Evolutionary conservation across 2,888 invertebrate genomes (phyloP).

Genomic region (Macrosiphum euphorbiae): DNA sequence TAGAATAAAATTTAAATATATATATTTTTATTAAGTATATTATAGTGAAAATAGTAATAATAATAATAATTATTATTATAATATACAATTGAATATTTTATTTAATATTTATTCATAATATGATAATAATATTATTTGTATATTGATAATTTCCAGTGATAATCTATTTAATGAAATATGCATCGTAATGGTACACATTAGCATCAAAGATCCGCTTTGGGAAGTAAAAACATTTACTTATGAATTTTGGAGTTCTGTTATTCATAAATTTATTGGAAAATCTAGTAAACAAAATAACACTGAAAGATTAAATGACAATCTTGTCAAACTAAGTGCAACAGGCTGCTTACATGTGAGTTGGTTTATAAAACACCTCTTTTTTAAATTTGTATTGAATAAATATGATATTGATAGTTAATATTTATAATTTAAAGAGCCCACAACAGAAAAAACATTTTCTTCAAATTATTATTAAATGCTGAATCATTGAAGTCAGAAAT

Average conservation of each 20-base stretch:
- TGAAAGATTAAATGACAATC: neutral
- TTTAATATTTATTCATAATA: neutral
- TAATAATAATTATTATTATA: neutral
- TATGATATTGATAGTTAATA: neutral
- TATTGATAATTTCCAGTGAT: conserved; percentile 26
- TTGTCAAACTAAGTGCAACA: neutral
- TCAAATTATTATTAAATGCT: too few species aligned
- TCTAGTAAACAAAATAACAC: neutral
- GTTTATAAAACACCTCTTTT: neutral
- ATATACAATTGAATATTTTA: neutral
- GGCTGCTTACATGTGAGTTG: conserved; percentile 53
- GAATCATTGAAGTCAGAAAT: too few species aligned
- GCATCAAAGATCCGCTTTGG: conserved; percentile 54
- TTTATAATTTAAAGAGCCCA: neutral
- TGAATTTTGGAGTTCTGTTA: conserved; percentile 49
- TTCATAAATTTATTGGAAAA: conserved; percentile 2
- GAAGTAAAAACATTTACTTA: conserved; percentile 60
- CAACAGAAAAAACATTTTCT: too few species aligned
- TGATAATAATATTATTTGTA: neutral
- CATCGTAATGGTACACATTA: conserved; percentile 50
- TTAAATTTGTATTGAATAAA: neutral
- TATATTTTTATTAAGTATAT: neutral
- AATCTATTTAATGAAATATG: conserved; percentile 16
- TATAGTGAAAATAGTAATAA: neutral
- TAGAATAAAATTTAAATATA: neutral